Percentiles rank a stretch among this genome's conserved stretches.
Conservation (phyloP, 2,888 invertebrate genomes). For the Epinotia nisella region DNA sequence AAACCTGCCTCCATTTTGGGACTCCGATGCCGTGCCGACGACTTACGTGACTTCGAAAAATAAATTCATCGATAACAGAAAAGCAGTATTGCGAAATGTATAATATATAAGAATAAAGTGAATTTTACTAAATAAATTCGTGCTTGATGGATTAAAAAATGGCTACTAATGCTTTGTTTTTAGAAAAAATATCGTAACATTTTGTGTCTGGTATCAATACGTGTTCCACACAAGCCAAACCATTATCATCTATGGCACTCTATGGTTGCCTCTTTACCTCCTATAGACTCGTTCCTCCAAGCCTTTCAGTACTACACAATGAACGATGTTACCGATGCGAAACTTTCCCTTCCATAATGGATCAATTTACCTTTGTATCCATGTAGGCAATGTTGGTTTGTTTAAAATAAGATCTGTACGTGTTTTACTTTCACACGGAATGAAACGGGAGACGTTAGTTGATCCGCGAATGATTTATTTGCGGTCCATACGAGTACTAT, state of each 20-base stretch:
- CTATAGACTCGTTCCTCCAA: neutral
- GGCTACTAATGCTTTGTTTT: no score
- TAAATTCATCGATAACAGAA: slow-evolving; percentile 8
- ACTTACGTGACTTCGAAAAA: slow-evolving; percentile 23
- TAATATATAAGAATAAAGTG: neutral
- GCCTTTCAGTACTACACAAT: slow-evolving; percentile 40
- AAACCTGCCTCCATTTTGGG: slow-evolving; percentile 34
- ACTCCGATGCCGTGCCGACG: neutral
- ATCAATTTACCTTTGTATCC: slow-evolving; percentile 45
- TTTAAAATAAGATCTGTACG: slow-evolving; percentile 44
- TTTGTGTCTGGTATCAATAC: no score
- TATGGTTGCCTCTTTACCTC: neutral
- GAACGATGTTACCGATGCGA: slow-evolving; percentile 42
- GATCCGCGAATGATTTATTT: slow-evolving; percentile 41
- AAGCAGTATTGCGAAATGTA: neutral
- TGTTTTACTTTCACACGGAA: slow-evolving; percentile 43
- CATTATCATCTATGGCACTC: no score
- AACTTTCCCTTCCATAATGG: slow-evolving; percentile 45
- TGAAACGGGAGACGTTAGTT: slow-evolving; percentile 37
- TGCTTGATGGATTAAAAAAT: no score
- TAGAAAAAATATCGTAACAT: no score
- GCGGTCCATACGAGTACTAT: no score
- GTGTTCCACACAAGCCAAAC: no score
- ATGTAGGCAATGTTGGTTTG: slow-evolving; percentile 39
- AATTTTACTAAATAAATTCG: no score